Base-by-base conservation (phyloP, 1,140 invertebrate genomes). In the Phortica variegata region DNA sequence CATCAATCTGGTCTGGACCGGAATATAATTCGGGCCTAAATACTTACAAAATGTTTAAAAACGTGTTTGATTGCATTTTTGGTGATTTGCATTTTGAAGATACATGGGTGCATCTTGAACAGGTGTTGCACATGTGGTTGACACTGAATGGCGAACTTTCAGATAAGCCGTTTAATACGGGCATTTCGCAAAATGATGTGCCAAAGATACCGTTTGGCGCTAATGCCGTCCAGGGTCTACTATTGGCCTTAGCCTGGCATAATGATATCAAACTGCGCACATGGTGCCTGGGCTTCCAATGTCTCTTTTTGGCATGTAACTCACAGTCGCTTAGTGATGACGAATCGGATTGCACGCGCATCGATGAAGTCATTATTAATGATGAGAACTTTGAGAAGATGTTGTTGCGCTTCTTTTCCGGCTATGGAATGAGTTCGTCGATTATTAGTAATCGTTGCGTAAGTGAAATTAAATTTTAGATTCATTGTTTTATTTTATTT, bases 111-210 rank as follows among this genome's bases (percentile, higher is more conserved):
- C 86, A 87, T 66, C 79, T 92, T 62, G 90, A 93, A 75, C 82
- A 89, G 57, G 82, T 91, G 32, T 77, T 93, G 4, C 87, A 91
- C 45, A 78, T 92, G 46, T 93, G 91, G 91, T 78, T 93, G 32
- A 91, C 88, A 2, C 73, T 93, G 34, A 92, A 90, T 71, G 80
- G 83, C 53, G 81, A 80, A 39, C 71, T 79, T 43, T 70, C 76
- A 3, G 76, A 81, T 43, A 77, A 76, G 32, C 60, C 70, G 9
- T 79, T 65, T 54, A 78, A 49, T 58, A 62, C 50, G 19, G 61
- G 65, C n/a, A 77, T 77, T 37, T 73, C 85, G 65, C 80, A 87
- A 5, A 81, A 82, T 4, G 78, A 86, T 42, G 80, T 82, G 37
- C 89, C 89, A 18, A 80, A 84, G 36, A 86, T 93, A 46, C 81